Evolutionary conservation across 2,113 vertebrate genomes (phyloP), one percentile per base, ranked within the genome.

Genomic region (Lathamus discolor): DNA sequence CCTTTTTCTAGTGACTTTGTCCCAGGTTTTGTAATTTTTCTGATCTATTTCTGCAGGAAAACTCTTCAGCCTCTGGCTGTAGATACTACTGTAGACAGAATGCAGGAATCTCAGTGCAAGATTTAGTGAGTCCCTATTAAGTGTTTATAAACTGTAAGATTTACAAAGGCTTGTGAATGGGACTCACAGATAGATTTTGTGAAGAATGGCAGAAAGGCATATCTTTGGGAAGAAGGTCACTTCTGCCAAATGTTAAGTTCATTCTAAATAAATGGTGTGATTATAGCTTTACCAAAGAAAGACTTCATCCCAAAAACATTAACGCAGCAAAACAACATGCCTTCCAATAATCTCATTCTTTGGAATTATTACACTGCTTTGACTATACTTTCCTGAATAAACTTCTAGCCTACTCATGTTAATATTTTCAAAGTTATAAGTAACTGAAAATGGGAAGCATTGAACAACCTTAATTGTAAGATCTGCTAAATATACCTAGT

Each of bases 401-500:
- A 91, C 73, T 51, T 70, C 55, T 41, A 54, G 49, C 17, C 51
- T 62, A 46, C 22, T 62, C 17, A 31, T 23, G 24, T 27, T 85
- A 67, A 25, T 5, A 35, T 61, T 92, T 80, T 83, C 64, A 75
- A 83, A 86, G 69, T 15, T 77, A 2, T 52, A 57, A 62, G 63
- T 63, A 90, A 57, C 31, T 73, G 57, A 87, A 94, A 92, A 88
- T 37, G 52, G 76, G 74, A 90, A 92, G 51, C 31, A 43, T 62
- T 92, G 83, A 92, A 83, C 73, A 96, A 92, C 39, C 37, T 41
- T 75, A 83, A 82, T 80, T 94, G 70, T 86, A 88, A 86, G 28
- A 29, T 76, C 29, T 78, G 41, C 39, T 90, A 90, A 92, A 35
- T 79, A 96, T 72, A 95, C 73, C 91, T 87, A 59, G 33, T 86